Evolutionary conservation across 2,888 invertebrate genomes (phyloP).

Genomic region (Diabrotica balteata): DNA sequence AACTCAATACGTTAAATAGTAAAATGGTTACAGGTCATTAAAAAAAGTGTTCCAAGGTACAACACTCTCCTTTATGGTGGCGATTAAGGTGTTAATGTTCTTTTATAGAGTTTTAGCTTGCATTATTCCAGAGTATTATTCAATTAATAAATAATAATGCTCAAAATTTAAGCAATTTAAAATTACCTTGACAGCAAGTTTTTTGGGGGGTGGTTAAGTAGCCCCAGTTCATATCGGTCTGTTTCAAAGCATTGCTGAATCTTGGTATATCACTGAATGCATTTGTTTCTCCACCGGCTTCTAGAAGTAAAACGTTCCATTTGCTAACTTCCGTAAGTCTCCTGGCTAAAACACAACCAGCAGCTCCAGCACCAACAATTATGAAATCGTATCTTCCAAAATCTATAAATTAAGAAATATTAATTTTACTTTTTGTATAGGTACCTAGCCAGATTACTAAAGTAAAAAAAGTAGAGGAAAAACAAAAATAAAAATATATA

Average conservation of each 20-base stretch:
- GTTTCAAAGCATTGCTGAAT: slow-evolving; percentile 10
- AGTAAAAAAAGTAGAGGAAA: too few species aligned
- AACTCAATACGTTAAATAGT: too few species aligned
- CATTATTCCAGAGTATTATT: too few species aligned
- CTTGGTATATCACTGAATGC: slow-evolving; percentile 28
- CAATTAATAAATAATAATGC: too few species aligned
- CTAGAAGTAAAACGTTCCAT: slow-evolving; percentile 30
- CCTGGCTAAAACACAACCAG: slow-evolving; percentile 29
- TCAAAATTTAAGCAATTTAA: too few species aligned
- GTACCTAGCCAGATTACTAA: too few species aligned
- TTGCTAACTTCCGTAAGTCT: slow-evolving; percentile 25
- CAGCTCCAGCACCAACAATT: slow-evolving; percentile 31
- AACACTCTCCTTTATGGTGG: too few species aligned
- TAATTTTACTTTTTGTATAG: neutral
- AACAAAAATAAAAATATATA: too few species aligned
- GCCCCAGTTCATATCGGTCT: slow-evolving; percentile 21
- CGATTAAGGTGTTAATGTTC: too few species aligned
- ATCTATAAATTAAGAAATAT: neutral
- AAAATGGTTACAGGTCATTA: too few species aligned
- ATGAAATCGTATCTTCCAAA: slow-evolving; percentile 22
- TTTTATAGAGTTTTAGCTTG: too few species aligned
- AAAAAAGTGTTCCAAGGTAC: too few species aligned
- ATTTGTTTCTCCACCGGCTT: slow-evolving; percentile 30
- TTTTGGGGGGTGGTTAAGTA: slow-evolving; percentile 21
- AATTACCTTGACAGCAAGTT: slow-evolving; percentile 19